Base-by-base conservation (phyloP, 1,140 invertebrate genomes). In the Penaeus indicus region DNA sequence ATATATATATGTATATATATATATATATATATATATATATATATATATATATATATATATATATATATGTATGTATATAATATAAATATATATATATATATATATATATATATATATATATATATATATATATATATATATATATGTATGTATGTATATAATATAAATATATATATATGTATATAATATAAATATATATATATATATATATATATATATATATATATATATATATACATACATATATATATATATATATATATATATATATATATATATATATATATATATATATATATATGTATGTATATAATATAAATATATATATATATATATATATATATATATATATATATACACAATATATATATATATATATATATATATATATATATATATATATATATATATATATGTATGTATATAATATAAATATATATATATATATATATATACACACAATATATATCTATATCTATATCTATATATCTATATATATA, bases 1-100 rank as follows among this genome's bases (percentile, higher is more conserved):
- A 72, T 72, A 72, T 72, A 72, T 72, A 72, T 72, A 72, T 72
- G 22, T 72, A 22, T 72, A 72, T 72, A 72, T 72, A 72, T 72
- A 72, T 72, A 72, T 72, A 72, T 72, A 72, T 72, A 72, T 72
- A 72, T 72, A 72, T 72, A 72, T 72, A 72, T 72, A 72, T 72
- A 22, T 72, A 72, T 72, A 72, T 72, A 72, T 72, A 72, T 72
- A 72, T 72, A 72, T 72, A 72, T 22, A 72, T 72, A 72, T 72
- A 72, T 72, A 72, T 72, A 72, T 72, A 72, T n/a, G n/a, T n/a
- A n/a, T n/a, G n/a, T n/a, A n/a, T n/a, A n/a, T n/a, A n/a, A n/a
- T n/a, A n/a, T n/a, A 18, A 72, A 72, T 72, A 72, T 72, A 72
- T 72, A 72, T 72, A 72, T 72, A 72, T 72, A 72, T 72, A 72